A percentile compares a stretch with the other conserved stretches of the same genome.
Evolutionary conservation across 1,140 invertebrate species (phyloP).

Genomic region (Parasteatoda tepidariorum): DNA sequence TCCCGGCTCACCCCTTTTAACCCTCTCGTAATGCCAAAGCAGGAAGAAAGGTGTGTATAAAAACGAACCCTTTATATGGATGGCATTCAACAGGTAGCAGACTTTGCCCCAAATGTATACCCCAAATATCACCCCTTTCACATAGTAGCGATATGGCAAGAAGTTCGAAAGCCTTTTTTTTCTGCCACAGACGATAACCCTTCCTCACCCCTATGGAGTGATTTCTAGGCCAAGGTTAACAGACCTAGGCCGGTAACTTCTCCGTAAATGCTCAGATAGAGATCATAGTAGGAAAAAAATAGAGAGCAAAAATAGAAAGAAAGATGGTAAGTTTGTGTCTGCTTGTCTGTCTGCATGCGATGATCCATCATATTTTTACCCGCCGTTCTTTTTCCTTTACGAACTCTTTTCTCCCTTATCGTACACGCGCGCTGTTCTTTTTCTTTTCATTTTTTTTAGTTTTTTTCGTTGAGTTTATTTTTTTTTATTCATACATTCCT

Average conservation of each 20-base stretch:
- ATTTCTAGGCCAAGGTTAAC: slow-evolving; percentile 53
- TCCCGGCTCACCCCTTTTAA: too few relatives aligned
- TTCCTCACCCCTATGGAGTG: slow-evolving; percentile 25
- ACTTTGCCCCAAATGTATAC: not conserved
- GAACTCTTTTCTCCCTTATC: slow-evolving; percentile 22
- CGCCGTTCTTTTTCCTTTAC: not conserved
- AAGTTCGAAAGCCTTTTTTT: slow-evolving; percentile 48
- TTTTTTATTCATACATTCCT: not conserved
- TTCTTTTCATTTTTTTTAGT: not conserved
- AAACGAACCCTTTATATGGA: not conserved
- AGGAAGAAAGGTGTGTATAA: not conserved
- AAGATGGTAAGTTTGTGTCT: slow-evolving; percentile 24
- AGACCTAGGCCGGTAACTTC: not conserved
- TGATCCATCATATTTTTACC: slow-evolving; percentile 50
- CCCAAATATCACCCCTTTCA: slow-evolving; percentile 12
- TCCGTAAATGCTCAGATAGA: slow-evolving; percentile 15
- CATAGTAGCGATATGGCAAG: slow-evolving; percentile 25
- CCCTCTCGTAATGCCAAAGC: not conserved
- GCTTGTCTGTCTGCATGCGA: slow-evolving; percentile 42
- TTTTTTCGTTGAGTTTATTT: slow-evolving; percentile 7
- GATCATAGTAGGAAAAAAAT: slow-evolving; percentile 1
- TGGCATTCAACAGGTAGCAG: not conserved
- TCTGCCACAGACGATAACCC: slow-evolving; percentile 26
- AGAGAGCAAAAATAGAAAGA: not conserved
- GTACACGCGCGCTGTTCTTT: slow-evolving; percentile 9